A percentile compares a stretch with the other conserved stretches of the same genome.
phyloP scores from a whole-genome alignment of 2,888 invertebrate genomes.

The Melolontha melolontha region DNA sequence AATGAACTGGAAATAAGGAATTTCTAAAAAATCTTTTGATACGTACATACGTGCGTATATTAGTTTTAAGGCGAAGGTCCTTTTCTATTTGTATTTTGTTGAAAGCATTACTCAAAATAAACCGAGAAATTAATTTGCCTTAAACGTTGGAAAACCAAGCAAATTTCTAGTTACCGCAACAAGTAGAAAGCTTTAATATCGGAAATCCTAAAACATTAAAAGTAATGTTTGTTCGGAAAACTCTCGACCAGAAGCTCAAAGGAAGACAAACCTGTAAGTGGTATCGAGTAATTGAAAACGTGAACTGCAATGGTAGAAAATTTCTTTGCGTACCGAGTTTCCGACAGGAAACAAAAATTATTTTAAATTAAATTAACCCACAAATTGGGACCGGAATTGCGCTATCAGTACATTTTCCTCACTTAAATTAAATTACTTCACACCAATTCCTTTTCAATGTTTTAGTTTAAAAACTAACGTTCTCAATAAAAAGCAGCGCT shows the following conservation, averaged over 20 bases:
- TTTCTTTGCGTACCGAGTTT: slow-evolving; percentile 2
- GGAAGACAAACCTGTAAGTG: slow-evolving; percentile 3
- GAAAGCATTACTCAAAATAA: neutral
- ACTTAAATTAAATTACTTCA: slow-evolving; percentile 18
- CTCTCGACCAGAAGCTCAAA: slow-evolving; percentile 13
- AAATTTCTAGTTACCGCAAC: slow-evolving; percentile 10
- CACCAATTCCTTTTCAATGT: neutral
- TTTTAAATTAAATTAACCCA: slow-evolving; percentile 13
- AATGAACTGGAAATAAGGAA: too few species aligned
- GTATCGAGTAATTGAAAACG: slow-evolving; percentile 21
- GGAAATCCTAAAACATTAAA: slow-evolving; percentile 18
- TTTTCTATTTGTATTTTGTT: too few species aligned
- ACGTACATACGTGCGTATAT: too few species aligned
- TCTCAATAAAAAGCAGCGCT: neutral
- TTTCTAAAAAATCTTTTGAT: too few species aligned
- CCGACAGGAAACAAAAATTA: slow-evolving; percentile 2
- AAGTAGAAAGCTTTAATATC: slow-evolving; percentile 25
- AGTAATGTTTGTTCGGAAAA: slow-evolving; percentile 26
- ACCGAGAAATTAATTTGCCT: neutral
- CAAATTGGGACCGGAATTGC: neutral
- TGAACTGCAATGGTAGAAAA: slow-evolving; percentile 2
- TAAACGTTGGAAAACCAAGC: neutral
- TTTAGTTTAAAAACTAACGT: slow-evolving; percentile 1
- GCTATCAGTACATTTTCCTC: neutral
- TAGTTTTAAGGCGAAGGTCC: too few species aligned